Base-by-base conservation (phyloP, 1,140 invertebrate species). In the Lasioglossum albipes region DNA sequence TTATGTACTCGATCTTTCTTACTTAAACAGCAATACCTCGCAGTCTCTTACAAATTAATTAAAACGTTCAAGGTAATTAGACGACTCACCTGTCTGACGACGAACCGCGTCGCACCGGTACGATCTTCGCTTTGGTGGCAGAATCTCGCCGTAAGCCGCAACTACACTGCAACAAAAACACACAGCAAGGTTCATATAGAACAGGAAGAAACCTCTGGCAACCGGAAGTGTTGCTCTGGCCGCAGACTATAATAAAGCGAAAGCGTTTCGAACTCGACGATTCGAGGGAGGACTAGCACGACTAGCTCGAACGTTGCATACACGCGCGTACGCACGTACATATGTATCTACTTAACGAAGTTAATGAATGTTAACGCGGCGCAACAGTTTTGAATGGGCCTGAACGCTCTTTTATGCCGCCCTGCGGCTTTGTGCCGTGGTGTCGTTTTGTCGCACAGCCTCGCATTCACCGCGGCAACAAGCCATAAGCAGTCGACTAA, bases 401-500 rank as follows among this genome's bases (percentile, higher is more conserved):
- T 59, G 70, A 79, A 79, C 77, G 77, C 77, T 79, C 77, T 79
- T 80, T 80, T 80, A 80, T 69, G 78, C 41, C 22, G 62, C 13
- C 13, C 45, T 31, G 61, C n/a, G 62, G 77, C 70, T 79, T 79
- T 79, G 77, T 79, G 62, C 52, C 49, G 12, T 59, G 70, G 77
- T 79, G 73, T 62, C 78, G 78, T 80, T 75, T 81, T 73, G 79
- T 85, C 78, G 72, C 83, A 71, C 82, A 31, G 54, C 67, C 68
- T 69, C 75, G 79, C 80, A 85, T 85, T 84, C 83, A 81, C 20
- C 72, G 66, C 59, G 67, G 61, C 81, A 85, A 85, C 84, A 70
- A 85, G 70, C 79, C 75, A 71, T 85, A 82, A 85, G 79, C 84
- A 82, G 54, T 70, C 84, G 83, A 71, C 79, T 85, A 74, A 85